A percentile compares a stretch with the other conserved stretches of the same genome.
phyloP scores from a whole-genome alignment of 2,113 vertebrate species.

The Aphelocoma coerulescens region DNA sequence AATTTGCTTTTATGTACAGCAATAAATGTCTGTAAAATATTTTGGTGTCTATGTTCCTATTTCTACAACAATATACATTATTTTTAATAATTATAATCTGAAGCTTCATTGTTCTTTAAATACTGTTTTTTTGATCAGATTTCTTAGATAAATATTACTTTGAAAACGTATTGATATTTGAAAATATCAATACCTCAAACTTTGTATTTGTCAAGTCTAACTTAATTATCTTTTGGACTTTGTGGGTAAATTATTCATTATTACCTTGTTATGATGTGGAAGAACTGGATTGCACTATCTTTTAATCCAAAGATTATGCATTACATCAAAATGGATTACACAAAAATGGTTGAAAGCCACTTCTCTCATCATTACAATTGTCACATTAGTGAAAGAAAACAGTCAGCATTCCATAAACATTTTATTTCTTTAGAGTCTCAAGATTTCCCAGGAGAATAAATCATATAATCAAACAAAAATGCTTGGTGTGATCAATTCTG shows the following conservation, averaged over 20 bases:
- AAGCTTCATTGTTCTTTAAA: not conserved
- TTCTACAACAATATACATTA: not conserved
- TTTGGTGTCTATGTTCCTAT: not conserved
- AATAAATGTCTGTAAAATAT: not conserved
- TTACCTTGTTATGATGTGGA: not conserved
- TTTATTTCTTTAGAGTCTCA: slow-evolving; percentile 12
- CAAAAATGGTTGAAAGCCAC: not conserved
- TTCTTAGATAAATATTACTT: not conserved
- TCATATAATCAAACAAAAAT: slow-evolving; percentile 18
- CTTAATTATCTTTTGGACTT: not conserved
- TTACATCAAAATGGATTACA: not conserved
- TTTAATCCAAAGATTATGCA: not conserved
- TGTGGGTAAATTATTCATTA: not conserved
- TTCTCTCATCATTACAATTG: not conserved
- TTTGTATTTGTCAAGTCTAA: not conserved
- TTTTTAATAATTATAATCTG: not conserved
- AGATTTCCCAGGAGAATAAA: not conserved
- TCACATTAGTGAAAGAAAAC: not conserved
- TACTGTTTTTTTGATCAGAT: not conserved
- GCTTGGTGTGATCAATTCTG: not conserved
- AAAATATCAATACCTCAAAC: not conserved
- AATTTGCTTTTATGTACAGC: not conserved
- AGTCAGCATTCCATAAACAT: not conserved
- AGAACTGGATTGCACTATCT: not conserved
- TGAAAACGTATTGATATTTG: not conserved